Conservation (phyloP, 35 echinoderm and acorn worm genomes). For the Stichopus chloronotus region DNA sequence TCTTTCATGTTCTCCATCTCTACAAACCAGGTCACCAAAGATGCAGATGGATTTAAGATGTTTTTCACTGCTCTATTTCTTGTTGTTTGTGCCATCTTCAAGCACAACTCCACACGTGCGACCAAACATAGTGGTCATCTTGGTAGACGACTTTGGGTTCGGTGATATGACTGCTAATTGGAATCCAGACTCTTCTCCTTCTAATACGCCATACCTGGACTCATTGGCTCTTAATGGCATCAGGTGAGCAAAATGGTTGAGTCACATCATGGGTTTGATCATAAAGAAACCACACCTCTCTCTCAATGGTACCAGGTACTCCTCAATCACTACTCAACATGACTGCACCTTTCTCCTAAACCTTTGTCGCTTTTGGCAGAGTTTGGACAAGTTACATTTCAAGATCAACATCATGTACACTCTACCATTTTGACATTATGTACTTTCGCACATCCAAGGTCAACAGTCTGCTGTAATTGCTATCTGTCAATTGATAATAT, state of each 20-base stretch:
- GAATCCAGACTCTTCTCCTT: neutral
- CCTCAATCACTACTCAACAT: neutral
- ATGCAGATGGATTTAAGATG: neutral
- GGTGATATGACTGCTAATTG: slow-evolving; percentile 68
- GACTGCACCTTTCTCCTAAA: too few species aligned
- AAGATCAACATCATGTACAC: too few species aligned
- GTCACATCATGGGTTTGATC: neutral
- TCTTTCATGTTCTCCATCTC: neutral
- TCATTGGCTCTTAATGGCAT: slow-evolving; percentile 53
- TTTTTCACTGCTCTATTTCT: neutral
- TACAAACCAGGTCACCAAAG: neutral
- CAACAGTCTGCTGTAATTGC: too few species aligned
- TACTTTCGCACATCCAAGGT: too few species aligned
- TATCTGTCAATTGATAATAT: too few species aligned
- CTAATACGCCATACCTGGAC: slow-evolving; percentile 72
- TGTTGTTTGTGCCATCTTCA: neutral
- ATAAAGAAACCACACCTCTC: neutral
- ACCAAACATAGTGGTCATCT: slow-evolving; percentile 75
- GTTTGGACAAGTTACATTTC: too few species aligned
- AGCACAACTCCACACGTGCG: neutral
- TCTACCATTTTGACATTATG: too few species aligned
- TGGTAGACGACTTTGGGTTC: slow-evolving; percentile 67
- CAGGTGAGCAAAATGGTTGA: slow-evolving; percentile 11
- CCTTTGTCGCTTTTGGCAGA: too few species aligned
- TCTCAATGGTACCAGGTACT: neutral